These are phyloP conservation scores for Macrochelys suwanniensis DNA, from an alignment of 2,797 vertebrate genomes.

Conservation along the genomic window DNA sequence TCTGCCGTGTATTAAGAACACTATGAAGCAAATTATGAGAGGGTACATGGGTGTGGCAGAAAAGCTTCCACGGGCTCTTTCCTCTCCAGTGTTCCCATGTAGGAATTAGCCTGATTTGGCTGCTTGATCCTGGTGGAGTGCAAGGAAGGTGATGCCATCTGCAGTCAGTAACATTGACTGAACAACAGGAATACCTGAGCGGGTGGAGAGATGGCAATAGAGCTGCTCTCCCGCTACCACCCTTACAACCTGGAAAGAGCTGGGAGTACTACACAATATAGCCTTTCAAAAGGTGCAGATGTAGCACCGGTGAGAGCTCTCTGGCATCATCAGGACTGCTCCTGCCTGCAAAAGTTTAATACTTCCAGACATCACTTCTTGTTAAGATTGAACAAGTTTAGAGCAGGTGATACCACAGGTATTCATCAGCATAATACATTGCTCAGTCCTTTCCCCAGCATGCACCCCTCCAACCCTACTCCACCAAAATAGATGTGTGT, in stretches of 20 bases:
- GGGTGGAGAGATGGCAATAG: background rate
- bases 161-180: background rate
- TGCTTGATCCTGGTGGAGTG: background rate
- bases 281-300: background rate
- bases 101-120: background rate
- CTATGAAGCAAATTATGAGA: rapidly evolving
- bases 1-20: rapidly evolving
- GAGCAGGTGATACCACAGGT: background rate
- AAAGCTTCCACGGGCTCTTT: background rate
- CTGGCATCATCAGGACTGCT: background rate
- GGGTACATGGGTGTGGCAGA: background rate
- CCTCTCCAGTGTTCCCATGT: rapidly evolving
- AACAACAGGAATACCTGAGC: background rate
- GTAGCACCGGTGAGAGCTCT: background rate
- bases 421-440: background rate
- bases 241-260: background rate
- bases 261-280: background rate
- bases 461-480: background rate
- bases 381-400: background rate
- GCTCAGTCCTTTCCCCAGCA: background rate
- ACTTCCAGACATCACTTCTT: background rate
- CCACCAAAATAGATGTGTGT: background rate
- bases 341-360: background rate
- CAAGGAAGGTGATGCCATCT: background rate
- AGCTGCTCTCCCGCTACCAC: background rate